Percentiles rank a stretch among this genome's conserved stretches.
phyloP scores from a whole-genome alignment of 2,888 invertebrate genomes.

The Amblyteles armatorius region DNA sequence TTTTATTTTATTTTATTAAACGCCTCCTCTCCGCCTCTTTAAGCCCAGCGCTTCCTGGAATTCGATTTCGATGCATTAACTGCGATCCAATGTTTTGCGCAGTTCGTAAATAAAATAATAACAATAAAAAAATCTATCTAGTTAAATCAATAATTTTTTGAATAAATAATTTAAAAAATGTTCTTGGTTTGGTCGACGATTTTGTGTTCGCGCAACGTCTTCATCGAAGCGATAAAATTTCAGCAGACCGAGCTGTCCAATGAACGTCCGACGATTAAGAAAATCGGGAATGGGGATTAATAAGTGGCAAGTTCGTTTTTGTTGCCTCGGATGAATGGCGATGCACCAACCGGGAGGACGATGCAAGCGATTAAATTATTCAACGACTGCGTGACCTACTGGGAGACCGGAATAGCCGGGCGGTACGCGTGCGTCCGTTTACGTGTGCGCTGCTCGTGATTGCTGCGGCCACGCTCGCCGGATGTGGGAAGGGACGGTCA shows the following conservation, averaged over 20 bases:
- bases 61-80: background rate
- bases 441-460: slow-evolving; percentile 63
- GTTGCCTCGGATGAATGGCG: slow-evolving; percentile 48
- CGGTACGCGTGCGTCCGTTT: slow-evolving; percentile 68
- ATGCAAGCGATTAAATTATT: slow-evolving; percentile 58
- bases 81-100: background rate
- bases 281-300: background rate
- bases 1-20: background rate
- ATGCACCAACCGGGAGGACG: slow-evolving; percentile 55
- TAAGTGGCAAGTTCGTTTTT: background rate
- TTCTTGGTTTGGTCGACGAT: too few relatives aligned
- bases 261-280: background rate
- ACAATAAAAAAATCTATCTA: background rate
- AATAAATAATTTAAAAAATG: too few relatives aligned
- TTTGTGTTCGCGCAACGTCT: too few relatives aligned
- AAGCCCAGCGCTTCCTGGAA: background rate
- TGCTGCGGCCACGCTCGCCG: slow-evolving; percentile 67
- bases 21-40: background rate
- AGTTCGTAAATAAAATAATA: background rate
- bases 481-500: slow-evolving; percentile 65
- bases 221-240: too few relatives aligned
- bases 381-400: slow-evolving; percentile 69
- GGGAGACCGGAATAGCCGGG: slow-evolving; percentile 67
- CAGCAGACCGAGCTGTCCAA: background rate
- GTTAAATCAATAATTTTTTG: too few relatives aligned